Evolutionary conservation across 64 coral and sea anemone species (phyloP).

Genomic region (Exaiptasia diaphana): DNA sequence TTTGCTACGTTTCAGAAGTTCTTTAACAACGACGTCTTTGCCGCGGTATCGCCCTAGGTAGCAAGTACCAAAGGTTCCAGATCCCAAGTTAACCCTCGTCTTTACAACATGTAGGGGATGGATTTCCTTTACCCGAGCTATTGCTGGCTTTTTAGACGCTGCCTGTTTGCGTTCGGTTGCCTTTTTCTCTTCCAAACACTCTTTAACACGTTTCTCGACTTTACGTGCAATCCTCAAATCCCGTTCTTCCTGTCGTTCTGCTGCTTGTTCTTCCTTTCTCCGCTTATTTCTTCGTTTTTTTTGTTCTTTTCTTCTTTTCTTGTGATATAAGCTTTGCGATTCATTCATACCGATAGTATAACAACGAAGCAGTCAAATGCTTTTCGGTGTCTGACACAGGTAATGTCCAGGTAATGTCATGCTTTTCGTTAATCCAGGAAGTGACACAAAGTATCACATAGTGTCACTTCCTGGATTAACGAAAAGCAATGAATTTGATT

Average conservation of each 20-base stretch:
- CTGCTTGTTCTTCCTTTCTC: conserved; percentile 9
- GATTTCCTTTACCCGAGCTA: neutral
- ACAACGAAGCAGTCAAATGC: neutral
- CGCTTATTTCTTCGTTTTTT: conserved; percentile 10
- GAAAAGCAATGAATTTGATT: neutral
- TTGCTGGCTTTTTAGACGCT: neutral
- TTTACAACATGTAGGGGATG: neutral
- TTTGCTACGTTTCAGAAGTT: neutral
- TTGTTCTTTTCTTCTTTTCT: neutral
- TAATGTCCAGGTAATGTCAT: neutral
- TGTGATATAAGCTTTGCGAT: too few species aligned
- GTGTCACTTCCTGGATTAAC: neutral
- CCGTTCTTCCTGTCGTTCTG: neutral
- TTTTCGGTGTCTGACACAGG: neutral
- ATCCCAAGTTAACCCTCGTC: neutral
- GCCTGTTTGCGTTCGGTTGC: neutral
- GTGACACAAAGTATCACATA: neutral
- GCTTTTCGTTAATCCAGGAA: neutral
- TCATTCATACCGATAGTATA: too few species aligned
- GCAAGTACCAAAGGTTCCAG: conserved; percentile 55
- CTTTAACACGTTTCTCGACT: neutral
- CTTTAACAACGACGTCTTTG: conserved; percentile 37
- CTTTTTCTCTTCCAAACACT: neutral
- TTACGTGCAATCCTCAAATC: neutral
- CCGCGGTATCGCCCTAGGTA: conserved; percentile 38